Base-by-base conservation (phyloP, 1,140 invertebrate species). In the Phocides pigmalion region DNA sequence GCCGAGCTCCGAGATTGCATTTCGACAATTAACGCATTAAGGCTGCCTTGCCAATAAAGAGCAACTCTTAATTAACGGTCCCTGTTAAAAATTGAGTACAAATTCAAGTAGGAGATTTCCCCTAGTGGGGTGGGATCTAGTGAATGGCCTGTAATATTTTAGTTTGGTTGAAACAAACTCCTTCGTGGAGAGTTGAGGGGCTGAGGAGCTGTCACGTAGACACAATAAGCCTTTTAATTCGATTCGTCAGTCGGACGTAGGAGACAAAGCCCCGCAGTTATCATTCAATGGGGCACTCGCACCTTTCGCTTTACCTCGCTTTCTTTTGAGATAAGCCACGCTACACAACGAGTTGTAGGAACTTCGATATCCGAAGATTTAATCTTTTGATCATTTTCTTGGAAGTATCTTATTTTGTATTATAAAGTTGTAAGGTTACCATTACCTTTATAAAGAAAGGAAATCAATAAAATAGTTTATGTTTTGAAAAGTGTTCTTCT, bases 151-250 rank as follows among this genome's bases (percentile, higher is more conserved):
- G 86, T 89, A 90, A 91, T 91, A 90, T 91, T 91, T 91, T 91
- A 91, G 89, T 90, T 91, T 91, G 79, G 72, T 83, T 82, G 84
- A 89, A 83, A 91, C 86, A 89, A 89, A 84, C 76, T 75, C 75
- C 70, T 73, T 74, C 53, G 3, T 68, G 65, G 72, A 67, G 72
- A 72, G 64, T 65, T 64, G 65, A 74, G 72, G 80, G 75, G 77
- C 64, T 72, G 67, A 71, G 62, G 73, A 76, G 77, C 85, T 88
- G 87, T 88, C 89, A 91, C 89, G 89, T 91, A 89, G 87, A 91
- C 89, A 91, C 87, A 91, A 88, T 91, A 91, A 91, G 89, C 89
- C 89, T 91, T 91, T 91, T 91, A 91, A 91, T 91, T 91, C 89
- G 89, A 91, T 91, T 88, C 87, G 87, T 89, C 89, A 85, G 89